Percentiles rank a stretch among this genome's conserved stretches.
phyloP scores from a whole-genome alignment of 2,888 invertebrate genomes.

The Troides oblongomaculatus region DNA sequence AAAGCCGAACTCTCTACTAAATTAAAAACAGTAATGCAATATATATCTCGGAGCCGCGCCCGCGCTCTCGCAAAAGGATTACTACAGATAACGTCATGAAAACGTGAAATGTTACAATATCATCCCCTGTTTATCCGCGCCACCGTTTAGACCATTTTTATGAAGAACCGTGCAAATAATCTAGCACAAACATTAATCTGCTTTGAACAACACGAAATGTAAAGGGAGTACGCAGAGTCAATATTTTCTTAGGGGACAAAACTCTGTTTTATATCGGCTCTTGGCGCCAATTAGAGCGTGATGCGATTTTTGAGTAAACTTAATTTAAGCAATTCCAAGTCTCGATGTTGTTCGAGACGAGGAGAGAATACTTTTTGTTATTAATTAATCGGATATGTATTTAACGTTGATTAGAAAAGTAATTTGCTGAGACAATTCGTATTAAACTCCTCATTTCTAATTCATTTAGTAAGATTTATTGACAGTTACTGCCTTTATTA shows the following conservation, averaged over 20 bases:
- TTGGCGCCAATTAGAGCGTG: conserved; percentile 75
- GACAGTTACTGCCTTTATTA: not conserved
- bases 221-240: conserved; percentile 66
- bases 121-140: conserved; percentile 60
- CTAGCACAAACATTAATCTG: conserved; percentile 77
- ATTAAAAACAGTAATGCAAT: conserved; percentile 26
- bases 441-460: not conserved
- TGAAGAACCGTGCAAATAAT: conserved; percentile 75
- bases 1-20: conserved; percentile 11
- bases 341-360: conserved; percentile 18
- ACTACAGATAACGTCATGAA: conserved; percentile 57
- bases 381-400: conserved; percentile 29
- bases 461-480: not conserved
- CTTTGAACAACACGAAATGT: conserved; percentile 76
- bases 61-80: conserved; percentile 44
- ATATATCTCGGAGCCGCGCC: conserved; percentile 36
- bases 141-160: conserved; percentile 74
- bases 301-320: conserved; percentile 74
- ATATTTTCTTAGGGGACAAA: conserved; percentile 77
- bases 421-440: conserved; percentile 14
- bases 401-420: conserved; percentile 24
- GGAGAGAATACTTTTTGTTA: conserved; percentile 19
- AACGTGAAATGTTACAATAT: conserved; percentile 60
- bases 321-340: conserved; percentile 56
- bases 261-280: conserved; percentile 55